Percentiles rank a stretch among this genome's conserved stretches.
Conservation (phyloP, 2,797 vertebrate species). For the Clarias platycephalus region DNA sequence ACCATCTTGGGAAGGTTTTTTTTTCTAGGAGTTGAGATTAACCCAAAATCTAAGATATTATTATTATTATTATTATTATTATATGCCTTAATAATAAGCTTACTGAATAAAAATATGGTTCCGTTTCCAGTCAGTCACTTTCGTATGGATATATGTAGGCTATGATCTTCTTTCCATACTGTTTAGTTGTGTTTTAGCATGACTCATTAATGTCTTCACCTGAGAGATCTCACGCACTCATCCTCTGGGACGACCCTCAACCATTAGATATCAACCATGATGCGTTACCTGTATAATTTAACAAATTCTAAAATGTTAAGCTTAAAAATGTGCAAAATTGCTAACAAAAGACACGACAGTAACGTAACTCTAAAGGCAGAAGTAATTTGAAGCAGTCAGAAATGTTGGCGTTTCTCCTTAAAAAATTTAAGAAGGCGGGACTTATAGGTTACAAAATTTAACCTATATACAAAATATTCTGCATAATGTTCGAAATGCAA, state of each 20-base stretch:
- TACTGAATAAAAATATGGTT: neutral
- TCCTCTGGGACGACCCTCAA: neutral
- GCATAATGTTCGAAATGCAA: neutral
- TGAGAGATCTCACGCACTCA: constrained; percentile 28
- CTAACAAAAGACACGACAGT: neutral
- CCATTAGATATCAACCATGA: too few species aligned
- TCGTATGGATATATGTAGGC: neutral
- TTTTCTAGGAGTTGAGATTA: too few species aligned
- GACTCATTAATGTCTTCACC: constrained; percentile 41
- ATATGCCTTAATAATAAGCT: too few species aligned
- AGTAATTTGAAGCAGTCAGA: neutral
- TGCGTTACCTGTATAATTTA: neutral
- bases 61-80: constrained; percentile 11
- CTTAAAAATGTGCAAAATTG: neutral
- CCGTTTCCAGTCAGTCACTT: neutral
- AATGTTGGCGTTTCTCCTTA: neutral
- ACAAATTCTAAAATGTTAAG: neutral
- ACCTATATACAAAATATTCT: neutral
- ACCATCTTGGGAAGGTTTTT: too few species aligned
- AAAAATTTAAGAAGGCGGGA: neutral
- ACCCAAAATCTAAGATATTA: neutral
- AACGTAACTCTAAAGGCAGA: neutral
- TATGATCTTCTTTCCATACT: neutral
- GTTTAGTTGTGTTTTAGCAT: constrained; percentile 30
- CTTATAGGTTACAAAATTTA: neutral